These are phyloP conservation scores for Drosophila subpulchrella DNA, from an alignment of 1,140 invertebrate species.

Conservation along the genomic window DNA sequence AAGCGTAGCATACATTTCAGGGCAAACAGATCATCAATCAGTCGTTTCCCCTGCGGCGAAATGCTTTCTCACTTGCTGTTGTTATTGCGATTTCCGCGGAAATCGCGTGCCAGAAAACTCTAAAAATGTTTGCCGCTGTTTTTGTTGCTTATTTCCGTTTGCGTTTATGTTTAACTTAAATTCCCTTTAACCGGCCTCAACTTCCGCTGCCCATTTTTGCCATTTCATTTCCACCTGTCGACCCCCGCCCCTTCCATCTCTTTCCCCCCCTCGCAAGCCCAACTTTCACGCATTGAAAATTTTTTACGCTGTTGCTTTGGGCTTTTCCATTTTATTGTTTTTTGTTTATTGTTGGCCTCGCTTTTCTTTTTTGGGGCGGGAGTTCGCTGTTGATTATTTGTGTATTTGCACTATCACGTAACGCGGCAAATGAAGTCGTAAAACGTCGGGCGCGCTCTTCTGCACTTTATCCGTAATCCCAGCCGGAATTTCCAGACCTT, in stretches of 20 bases:
- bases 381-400: slow-evolving; percentile 68
- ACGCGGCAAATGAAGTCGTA: slow-evolving; percentile 75
- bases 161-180: slow-evolving; percentile 82
- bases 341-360: slow-evolving; percentile 8
- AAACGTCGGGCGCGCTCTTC: slow-evolving; percentile 44
- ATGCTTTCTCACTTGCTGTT: slow-evolving; percentile 20
- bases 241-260: not conserved
- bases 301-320: slow-evolving; percentile 70
- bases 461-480: slow-evolving; percentile 8
- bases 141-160: slow-evolving; percentile 73
- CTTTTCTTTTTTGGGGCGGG: slow-evolving; percentile 6
- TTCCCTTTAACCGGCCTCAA: slow-evolving; percentile 80
- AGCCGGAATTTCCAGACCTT: slow-evolving; percentile 2
- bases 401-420: slow-evolving; percentile 77
- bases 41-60: slow-evolving; percentile 17
- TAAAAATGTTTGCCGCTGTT: slow-evolving; percentile 61
- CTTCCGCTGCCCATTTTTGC: slow-evolving; percentile 38
- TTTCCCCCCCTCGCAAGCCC: not conserved
- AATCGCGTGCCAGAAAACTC: slow-evolving; percentile 77
- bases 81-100: slow-evolving; percentile 52
- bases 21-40: slow-evolving; percentile 18
- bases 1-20: slow-evolving; percentile 2
- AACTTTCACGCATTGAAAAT: slow-evolving; percentile 51
- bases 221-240: not conserved
- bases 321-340: slow-evolving; percentile 37